Evolutionary conservation across 2,888 invertebrate species (phyloP), one percentile per base, ranked within the genome.

Genomic region (Agrochola lota): DNA sequence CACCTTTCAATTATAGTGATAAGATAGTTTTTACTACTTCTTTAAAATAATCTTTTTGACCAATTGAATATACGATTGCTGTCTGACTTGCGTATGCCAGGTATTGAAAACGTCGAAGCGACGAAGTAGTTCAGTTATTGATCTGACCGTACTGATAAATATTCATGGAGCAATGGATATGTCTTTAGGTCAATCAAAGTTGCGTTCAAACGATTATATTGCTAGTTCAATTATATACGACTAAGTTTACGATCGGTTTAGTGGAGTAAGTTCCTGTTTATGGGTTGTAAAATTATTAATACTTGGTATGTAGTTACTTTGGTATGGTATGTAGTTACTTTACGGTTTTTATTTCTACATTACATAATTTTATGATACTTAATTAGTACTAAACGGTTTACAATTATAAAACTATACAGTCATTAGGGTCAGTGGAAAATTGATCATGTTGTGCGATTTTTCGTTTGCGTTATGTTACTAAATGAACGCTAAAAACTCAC

Each of bases 131-230:
- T 71, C 52, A 69, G 66, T 78, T 88, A 90, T 86, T 80, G 87
- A 87, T 89, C 78, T 66, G 63, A 77, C 83, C 55, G 64, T 15
- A 60, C 70, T 66, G 60, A 88, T 89, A 89, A 86, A 89, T 90
- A 89, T 89, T 89, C 85, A 87, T 82, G 79, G 0, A 43, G 62
- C 64, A 73, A 80, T 80, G 67, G 77, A 81, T 86, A 89, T 85
- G 78, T 80, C 78, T 82, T 76, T 79, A 71, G 76, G 80, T 84
- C 78, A 85, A 85, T 85, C 80, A 77, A 84, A 85, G 77, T 79
- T 79, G 43, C 55, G 77, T 79, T 80, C 64, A 57, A 49, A 69
- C 64, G 69, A 77, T 81, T 86, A 74, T 77, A 62, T 71, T 74
- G 71, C 73, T 62, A 15, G 46, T 76, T 74, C 60, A 82, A 74